Percentiles rank a stretch among this genome's conserved stretches.
phyloP scores from a whole-genome alignment of 2,113 vertebrate species.

The Oxyruncus cristatus region DNA sequence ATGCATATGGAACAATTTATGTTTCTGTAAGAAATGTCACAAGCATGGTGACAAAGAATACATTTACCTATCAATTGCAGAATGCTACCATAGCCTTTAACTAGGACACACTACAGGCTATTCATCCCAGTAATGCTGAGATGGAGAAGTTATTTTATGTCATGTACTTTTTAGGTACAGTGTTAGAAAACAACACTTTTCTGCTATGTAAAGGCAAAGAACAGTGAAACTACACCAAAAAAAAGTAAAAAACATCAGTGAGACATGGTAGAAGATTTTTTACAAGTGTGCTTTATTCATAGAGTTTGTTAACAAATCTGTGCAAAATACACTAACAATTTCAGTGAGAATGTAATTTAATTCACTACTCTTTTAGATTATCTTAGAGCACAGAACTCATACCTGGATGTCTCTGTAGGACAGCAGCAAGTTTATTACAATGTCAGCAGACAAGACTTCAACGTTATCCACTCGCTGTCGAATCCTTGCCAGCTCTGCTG shows the following conservation, averaged over 20 bases:
- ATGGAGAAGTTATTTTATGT: background rate
- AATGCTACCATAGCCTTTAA: background rate
- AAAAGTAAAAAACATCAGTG: background rate
- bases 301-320: background rate
- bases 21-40: background rate
- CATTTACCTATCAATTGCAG: background rate
- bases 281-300: background rate
- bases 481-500: slow-evolving; percentile 89
- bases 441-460: slow-evolving; percentile 94
- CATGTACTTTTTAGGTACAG: background rate
- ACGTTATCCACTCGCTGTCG: slow-evolving; percentile 93
- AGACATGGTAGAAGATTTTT: background rate
- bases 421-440: slow-evolving; percentile 94
- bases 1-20: background rate
- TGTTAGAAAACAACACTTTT: background rate
- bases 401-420: slow-evolving; percentile 99
- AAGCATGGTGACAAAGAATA: background rate
- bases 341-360: background rate
- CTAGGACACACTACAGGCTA: background rate
- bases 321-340: background rate
- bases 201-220: background rate
- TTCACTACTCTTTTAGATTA: background rate
- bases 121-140: background rate
- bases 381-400: background rate
- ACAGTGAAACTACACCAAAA: background rate